Evolutionary conservation across 2,113 vertebrate genomes (phyloP), one percentile per base, ranked within the genome.

Genomic region (Notarius quadriscutis): DNA sequence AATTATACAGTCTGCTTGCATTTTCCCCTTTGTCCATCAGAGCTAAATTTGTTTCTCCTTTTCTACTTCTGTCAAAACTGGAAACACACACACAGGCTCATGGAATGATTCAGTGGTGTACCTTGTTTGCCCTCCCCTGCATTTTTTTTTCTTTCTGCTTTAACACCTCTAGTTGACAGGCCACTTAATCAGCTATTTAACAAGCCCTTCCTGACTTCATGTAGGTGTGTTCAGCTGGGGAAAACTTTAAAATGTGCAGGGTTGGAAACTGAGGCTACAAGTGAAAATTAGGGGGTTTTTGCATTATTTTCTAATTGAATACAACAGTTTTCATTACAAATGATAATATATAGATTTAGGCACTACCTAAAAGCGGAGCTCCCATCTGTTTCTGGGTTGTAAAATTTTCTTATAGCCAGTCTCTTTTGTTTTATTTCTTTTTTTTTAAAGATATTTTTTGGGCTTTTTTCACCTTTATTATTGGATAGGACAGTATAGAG

Each of bases 1-100:
- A 78, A 67, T 89, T 88, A 62, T 41, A 67, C 48, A 87, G 83
- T 83, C 88, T 17, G 34, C 67, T 67, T 30, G 2, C 63, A 30
- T 83, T 58, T 85, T 50, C 17, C 41, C 83, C 57, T 82, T 65
- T 27, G 69, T 85, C 74, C 63, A 83, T 85, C 79, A 87, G 78
- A 87, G 79, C 41, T 79, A 48, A 79, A 83, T 51, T 50, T 41
- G 72, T 53, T 55, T 50, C 67, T 7, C 55, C 27, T 63, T 80
- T 65, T 83, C 48, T 27, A 57, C 41, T 74, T 84, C 18, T 60
- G 58, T 63, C 53, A 82, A 17, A 86, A n/a, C 22, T 71, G 57
- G 7, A 15, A 10, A 69, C n/a, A 69, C 12, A 74, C 34, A 22
- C 41, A 74, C 72, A 51, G 6, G 7, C 75, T 34, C 11, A 78